A percentile compares a stretch with the other conserved stretches of the same genome.
phyloP scores from a whole-genome alignment of 2,797 vertebrate species.

The Molossus molossus region DNA sequence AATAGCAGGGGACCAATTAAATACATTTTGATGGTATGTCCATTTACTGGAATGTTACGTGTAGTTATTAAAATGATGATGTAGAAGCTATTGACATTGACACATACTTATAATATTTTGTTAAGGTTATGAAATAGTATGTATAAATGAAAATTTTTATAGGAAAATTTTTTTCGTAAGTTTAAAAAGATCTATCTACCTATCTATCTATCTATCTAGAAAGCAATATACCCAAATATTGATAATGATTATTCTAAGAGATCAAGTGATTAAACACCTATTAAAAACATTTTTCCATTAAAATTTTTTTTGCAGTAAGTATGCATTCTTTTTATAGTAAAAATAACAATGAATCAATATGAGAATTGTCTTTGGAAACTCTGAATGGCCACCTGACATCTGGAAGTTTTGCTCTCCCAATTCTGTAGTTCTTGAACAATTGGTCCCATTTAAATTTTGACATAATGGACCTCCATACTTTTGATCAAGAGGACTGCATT shows the following conservation, averaged over 20 bases:
- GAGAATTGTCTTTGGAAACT: conserved; percentile 22
- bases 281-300: conserved; percentile 35
- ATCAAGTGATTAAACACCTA: conserved; percentile 34
- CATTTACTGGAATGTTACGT: not conserved
- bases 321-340: conserved; percentile 11
- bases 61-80: not conserved
- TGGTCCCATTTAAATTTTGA: not conserved
- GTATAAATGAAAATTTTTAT: not conserved
- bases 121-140: not conserved
- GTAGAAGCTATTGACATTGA: not conserved
- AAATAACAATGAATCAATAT: not conserved
- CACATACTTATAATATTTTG: not conserved
- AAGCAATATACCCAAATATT: conserved; percentile 2
- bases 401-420: conserved; percentile 11
- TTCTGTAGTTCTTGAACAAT: not conserved
- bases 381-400: not conserved
- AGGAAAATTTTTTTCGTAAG: conserved; percentile 42
- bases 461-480: not conserved
- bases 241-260: not conserved
- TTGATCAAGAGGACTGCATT: conserved; percentile 44
- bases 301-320: not conserved
- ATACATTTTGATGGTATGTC: not conserved
- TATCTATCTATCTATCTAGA: not conserved
- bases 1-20: not conserved
- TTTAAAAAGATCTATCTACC: not conserved